Base-by-base conservation (phyloP, 2,888 invertebrate species). In the Phalera bucephala region DNA sequence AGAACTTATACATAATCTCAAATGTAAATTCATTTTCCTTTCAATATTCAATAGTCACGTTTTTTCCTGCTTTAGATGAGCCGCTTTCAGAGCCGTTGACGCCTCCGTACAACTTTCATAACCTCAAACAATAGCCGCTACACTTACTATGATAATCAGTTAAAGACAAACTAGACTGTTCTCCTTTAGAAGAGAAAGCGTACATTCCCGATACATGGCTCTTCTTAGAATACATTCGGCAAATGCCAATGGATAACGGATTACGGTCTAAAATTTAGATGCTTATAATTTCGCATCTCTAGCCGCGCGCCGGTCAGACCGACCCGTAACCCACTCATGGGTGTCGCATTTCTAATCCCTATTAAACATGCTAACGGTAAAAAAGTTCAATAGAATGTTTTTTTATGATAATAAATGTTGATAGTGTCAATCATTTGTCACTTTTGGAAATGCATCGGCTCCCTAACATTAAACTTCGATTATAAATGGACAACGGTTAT, bases 71-170 rank as follows among this genome's bases (percentile, higher is more conserved):
- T 28, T 21, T 14, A 23, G 22, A 34, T 44, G 25, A 31, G 35
- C 26, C 39, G 17, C 34, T 45, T 17, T 39, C 34, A 33, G 9
- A 36, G 36, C 12, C 33, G 31, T 33, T 40, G 44, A 48, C 64
- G 61, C 62, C 68, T 52, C 53, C 55, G 40, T 45, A 51, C 58
- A 63, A 74, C 79, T 79, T 80, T 78, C 80, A 76, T 78, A 75
- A 73, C 72, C 60, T 64, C 64, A 66, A 73, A 80, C 80, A 78
- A 80, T 81, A 73, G 69, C 62, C 65, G 75, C 66, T 76, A 80
- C 72, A 80, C 59, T 80, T 80, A 80, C 72, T 81, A 83, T 83
- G 80, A 83, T 84, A 86, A 86, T 84, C 83, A 72, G 77, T 79
- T 79, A 73, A 72, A 73, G 63, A 75, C 64, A 73, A 73, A 77